Base-by-base conservation (phyloP, 2,888 invertebrate genomes). In the Gastracanthus pulcherrimus region DNA sequence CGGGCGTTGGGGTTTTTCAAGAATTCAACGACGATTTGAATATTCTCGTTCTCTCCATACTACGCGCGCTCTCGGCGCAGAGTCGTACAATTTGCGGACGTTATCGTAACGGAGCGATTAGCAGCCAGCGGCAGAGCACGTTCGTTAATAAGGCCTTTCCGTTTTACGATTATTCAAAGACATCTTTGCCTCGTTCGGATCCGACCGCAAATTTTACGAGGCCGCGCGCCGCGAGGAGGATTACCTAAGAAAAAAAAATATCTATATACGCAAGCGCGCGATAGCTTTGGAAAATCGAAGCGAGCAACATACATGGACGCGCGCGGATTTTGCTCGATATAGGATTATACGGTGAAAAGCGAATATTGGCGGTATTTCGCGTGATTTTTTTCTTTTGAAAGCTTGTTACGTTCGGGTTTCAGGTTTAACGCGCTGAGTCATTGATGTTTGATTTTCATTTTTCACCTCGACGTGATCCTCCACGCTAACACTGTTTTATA, bases 61-160 rank as follows among this genome's bases (percentile, higher is more conserved):
- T 51, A 16, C 9, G 34, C 19, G 19, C 34, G 2, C n/a, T 4
- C 23, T 23, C 19, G 7, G 7, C 31, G 31, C 19, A 34, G n/a
- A 62, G 19, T 34, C 62, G 36, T 62, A 62, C 31, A 72, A 72
- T 60, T 60, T 72, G 64, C 64, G 60, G 58, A 29, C 38, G 66
- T 82, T 82, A 78, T 79, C 78, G 76, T 79, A 79, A 82, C 78
- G 82, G n/a, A 78, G 70, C 76, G 66, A 82, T 82, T 82, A 76
- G 71, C 36, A n/a, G 62, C 34, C 16, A 19, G 36, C 60, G 58
- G 13, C 1, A 1, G 36, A 31, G 13, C 36, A 13, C 23, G 36
- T 51, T 74, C 26, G 55, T 71, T 64, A 76, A 71, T 71, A 70
- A 69, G 66, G 13, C 51, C 45, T 31, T 62, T 7, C 48, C 60